These are phyloP conservation scores for Rhagoletis pomonella DNA, from an alignment of 1,140 invertebrate genomes.

Conservation along the genomic window DNA sequence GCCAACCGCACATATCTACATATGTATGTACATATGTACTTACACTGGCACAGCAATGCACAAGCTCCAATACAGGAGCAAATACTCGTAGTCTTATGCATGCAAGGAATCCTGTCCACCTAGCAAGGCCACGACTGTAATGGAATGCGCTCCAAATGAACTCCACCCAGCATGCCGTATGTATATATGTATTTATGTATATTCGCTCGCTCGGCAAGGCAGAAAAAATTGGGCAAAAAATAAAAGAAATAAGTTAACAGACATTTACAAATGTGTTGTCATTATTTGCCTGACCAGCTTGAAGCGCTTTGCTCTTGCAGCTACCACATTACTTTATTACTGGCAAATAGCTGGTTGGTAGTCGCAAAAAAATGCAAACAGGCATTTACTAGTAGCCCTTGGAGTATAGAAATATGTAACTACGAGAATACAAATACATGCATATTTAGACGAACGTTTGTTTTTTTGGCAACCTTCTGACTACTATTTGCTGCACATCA, in stretches of 20 bases:
- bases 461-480: neutral
- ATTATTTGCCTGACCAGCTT: conserved; percentile 54
- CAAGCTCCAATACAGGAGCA: too few species aligned
- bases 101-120: too few species aligned
- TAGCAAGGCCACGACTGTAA: neutral
- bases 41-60: neutral
- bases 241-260: conserved; percentile 32
- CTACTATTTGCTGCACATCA: neutral
- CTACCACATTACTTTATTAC: conserved; percentile 16
- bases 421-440: neutral
- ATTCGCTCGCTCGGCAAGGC: too few species aligned
- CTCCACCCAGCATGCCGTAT: neutral
- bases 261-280: conserved; percentile 57
- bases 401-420: neutral
- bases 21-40: neutral
- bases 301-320: neutral
- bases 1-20: too few species aligned
- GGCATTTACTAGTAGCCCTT: too few species aligned
- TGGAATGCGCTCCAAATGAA: conserved; percentile 6
- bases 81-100: too few species aligned
- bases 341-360: conserved; percentile 10
- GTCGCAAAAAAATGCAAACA: neutral
- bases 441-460: neutral
- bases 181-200: too few species aligned
- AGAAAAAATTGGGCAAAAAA: conserved; percentile 24